Conservation (phyloP, 2,113 vertebrate genomes). For the Ictalurus punctatus region DNA sequence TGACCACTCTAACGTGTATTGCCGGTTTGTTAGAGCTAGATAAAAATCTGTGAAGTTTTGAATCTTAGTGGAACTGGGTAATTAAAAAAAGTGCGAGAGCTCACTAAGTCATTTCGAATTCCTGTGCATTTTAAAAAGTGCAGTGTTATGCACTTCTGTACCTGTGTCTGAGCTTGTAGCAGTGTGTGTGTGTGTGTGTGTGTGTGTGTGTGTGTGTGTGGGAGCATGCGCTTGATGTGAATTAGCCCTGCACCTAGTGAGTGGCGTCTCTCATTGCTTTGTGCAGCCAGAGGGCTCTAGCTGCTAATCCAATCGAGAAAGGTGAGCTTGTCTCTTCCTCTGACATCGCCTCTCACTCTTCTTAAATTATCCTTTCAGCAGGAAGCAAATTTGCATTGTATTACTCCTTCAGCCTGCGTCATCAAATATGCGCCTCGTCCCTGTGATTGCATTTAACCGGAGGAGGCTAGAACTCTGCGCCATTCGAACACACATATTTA, state of each 20-base stretch:
- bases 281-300: conserved; percentile 47
- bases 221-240: conserved; percentile 20
- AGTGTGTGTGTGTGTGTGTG: conserved; percentile 27
- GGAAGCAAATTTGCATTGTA: conserved; percentile 59
- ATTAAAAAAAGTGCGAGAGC: not conserved
- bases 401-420: conserved; percentile 51
- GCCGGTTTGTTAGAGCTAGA: not conserved
- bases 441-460: conserved; percentile 43
- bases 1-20: not conserved
- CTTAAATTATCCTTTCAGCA: conserved; percentile 57
- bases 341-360: conserved; percentile 57
- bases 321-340: conserved; percentile 57
- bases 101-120: conserved; percentile 22
- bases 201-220: conserved; percentile 17
- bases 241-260: conserved; percentile 37
- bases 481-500: conserved; percentile 19
- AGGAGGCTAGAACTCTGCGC: not conserved
- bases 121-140: conserved; percentile 38
- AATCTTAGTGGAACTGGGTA: conserved; percentile 13
- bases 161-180: conserved; percentile 38
- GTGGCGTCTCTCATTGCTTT: conserved; percentile 46
- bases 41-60: conserved; percentile 12
- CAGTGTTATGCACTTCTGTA: conserved; percentile 37
- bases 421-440: conserved; percentile 37
- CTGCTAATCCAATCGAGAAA: conserved; percentile 59